phyloP scores from a whole-genome alignment of 1,140 invertebrate species.

The Leptoteleia sp. region DNA sequence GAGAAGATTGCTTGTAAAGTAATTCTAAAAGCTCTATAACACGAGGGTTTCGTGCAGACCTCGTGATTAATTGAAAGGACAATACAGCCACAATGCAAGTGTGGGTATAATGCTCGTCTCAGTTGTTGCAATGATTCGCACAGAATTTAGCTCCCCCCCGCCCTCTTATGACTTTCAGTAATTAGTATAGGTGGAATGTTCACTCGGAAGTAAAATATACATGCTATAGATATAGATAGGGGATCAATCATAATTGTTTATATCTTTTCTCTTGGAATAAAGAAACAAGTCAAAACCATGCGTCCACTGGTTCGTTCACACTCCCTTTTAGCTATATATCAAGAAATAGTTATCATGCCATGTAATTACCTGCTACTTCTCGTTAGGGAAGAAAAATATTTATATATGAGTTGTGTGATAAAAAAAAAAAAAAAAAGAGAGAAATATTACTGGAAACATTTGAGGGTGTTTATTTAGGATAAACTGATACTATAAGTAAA shows the following conservation, averaged over 20 bases:
- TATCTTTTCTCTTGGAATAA: slow-evolving; percentile 33
- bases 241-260: slow-evolving; percentile 15
- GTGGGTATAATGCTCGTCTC: slow-evolving; percentile 33
- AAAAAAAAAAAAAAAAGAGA: no score
- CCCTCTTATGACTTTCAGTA: slow-evolving; percentile 33
- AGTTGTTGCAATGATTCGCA: slow-evolving; percentile 14
- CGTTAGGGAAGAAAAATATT: neutral
- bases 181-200: slow-evolving; percentile 54
- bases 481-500: neutral
- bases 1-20: slow-evolving; percentile 46
- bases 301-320: slow-evolving; percentile 73
- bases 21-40: slow-evolving; percentile 62
- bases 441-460: no score
- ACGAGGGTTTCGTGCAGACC: slow-evolving; percentile 59
- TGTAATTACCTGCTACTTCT: slow-evolving; percentile 69
- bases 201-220: slow-evolving; percentile 46
- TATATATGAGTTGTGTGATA: no score
- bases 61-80: slow-evolving; percentile 52
- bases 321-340: slow-evolving; percentile 68
- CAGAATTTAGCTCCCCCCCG: slow-evolving; percentile 32
- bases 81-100: slow-evolving; percentile 54
- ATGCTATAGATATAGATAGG: slow-evolving; percentile 51
- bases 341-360: slow-evolving; percentile 69
- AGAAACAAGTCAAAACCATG: slow-evolving; percentile 74
- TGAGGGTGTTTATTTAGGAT: no score